Conservation (phyloP, 2,113 vertebrate genomes). For the Aptenodytes patagonicus region DNA sequence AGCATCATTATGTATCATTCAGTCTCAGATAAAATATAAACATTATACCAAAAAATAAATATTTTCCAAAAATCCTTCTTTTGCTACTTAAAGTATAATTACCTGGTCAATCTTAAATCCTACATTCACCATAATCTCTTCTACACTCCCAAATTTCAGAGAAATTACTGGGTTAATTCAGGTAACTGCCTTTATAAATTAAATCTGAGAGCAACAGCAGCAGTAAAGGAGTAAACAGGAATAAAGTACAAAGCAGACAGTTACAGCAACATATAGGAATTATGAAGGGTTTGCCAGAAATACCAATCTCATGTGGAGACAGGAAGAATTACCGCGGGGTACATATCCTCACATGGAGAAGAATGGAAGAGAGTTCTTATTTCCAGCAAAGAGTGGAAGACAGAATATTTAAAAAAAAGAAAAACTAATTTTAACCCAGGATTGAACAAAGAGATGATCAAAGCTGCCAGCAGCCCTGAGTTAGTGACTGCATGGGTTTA, state of each 20-base stretch:
- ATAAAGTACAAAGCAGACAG: neutral
- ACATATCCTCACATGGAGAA: neutral
- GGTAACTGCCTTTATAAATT: neutral
- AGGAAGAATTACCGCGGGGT: conserved; percentile 22
- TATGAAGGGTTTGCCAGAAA: conserved; percentile 41
- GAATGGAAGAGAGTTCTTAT: neutral
- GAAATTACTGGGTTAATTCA: conserved; percentile 14
- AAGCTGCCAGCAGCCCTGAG: neutral
- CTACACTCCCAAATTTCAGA: neutral
- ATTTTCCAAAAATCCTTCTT: neutral
- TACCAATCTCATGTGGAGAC: conserved; percentile 39
- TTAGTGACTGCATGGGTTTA: neutral
- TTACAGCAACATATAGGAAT: conserved; percentile 40
- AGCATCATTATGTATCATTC: neutral
- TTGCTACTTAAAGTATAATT: neutral
- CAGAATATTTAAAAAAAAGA: neutral
- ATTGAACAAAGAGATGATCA: neutral
- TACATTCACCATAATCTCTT: neutral
- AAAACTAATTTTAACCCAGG: neutral
- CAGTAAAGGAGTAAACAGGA: neutral
- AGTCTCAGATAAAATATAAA: neutral
- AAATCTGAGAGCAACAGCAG: neutral
- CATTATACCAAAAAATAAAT: neutral
- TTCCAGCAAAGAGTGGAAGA: neutral
- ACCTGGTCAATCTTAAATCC: neutral